phyloP scores from a whole-genome alignment of 2,113 vertebrate species.

The Neodontobutis hainanensis region DNA sequence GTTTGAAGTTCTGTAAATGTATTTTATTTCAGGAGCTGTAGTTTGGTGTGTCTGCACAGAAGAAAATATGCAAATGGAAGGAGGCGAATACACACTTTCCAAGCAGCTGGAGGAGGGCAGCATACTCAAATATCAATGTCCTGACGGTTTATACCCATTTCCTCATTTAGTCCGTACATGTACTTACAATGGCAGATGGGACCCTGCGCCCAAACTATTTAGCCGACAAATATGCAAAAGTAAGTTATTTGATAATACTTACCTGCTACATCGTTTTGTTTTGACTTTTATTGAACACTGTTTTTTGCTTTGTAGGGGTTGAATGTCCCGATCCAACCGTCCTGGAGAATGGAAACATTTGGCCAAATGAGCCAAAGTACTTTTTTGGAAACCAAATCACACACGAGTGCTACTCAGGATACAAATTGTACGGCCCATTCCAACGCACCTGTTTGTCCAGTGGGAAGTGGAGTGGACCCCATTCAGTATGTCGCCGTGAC shows the following conservation, averaged over 20 bases:
- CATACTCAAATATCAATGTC: conserved; percentile 62
- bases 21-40: conserved; percentile 35
- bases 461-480: conserved; percentile 84
- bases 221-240: conserved; percentile 58
- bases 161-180: conserved; percentile 47
- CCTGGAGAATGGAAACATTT: conserved; percentile 71
- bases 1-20: not conserved
- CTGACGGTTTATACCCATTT: conserved; percentile 56
- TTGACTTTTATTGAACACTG: not conserved
- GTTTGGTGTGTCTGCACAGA: conserved; percentile 47
- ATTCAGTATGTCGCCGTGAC: conserved; percentile 80
- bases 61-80: conserved; percentile 21
- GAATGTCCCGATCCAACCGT: conserved; percentile 78
- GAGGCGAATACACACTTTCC: conserved; percentile 58
- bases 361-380: conserved; percentile 71
- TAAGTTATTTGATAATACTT: conserved; percentile 43
- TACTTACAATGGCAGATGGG: conserved; percentile 40
- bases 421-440: conserved; percentile 73
- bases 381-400: conserved; percentile 72
- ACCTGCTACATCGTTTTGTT: not conserved
- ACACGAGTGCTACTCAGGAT: conserved; percentile 80
- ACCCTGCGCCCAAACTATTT: not conserved
- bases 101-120: conserved; percentile 25
- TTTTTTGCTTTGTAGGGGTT: conserved; percentile 65
- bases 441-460: conserved; percentile 77